Evolutionary conservation across 2,888 invertebrate genomes (phyloP), one percentile per base, ranked within the genome.

Genomic region (Erpobdella octoculata): DNA sequence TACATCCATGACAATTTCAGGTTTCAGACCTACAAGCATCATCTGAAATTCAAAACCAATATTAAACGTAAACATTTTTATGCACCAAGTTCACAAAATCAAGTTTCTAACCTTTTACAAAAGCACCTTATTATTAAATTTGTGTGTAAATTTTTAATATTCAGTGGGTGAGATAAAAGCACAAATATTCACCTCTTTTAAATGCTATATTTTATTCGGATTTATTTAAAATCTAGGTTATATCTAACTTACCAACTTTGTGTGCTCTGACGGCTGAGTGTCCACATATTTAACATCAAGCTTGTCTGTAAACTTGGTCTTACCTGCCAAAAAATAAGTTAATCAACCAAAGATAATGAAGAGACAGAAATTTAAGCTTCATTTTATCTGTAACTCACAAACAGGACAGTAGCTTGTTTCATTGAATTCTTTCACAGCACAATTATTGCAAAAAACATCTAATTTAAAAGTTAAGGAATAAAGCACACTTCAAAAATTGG

Each of bases 1-100:
- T 35, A 62, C 35, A 8, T 62, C 62, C 62, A 62, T 62, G 31
- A 62, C n/a, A n/a, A 31, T 62, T 62, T 62, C 62, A 31, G 62
- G 62, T 35, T 62, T 62, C 35, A 62, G 62, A 8, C 62, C 62
- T n/a, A 62, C 35, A n/a, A 62, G 21, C 33, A 35, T 35, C 62
- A 62, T 62, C 62, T 62, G 9, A 9, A 28, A 62, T n/a, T n/a
- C n/a, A n/a, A n/a, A n/a, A n/a, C n/a, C n/a, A n/a, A n/a, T n/a
- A n/a, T n/a, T n/a, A n/a, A n/a, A n/a, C n/a, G n/a, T n/a, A n/a
- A n/a, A n/a, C n/a, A n/a, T n/a, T n/a, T n/a, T n/a, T n/a, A n/a
- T n/a, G n/a, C n/a, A n/a, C n/a, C n/a, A n/a, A n/a, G n/a, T n/a
- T n/a, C n/a, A n/a, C n/a, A n/a, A n/a, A n/a, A n/a, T n/a, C n/a